Evolutionary conservation across 2,113 vertebrate species (phyloP), one percentile per base, ranked within the genome.

Genomic region (Dromas ardeola): DNA sequence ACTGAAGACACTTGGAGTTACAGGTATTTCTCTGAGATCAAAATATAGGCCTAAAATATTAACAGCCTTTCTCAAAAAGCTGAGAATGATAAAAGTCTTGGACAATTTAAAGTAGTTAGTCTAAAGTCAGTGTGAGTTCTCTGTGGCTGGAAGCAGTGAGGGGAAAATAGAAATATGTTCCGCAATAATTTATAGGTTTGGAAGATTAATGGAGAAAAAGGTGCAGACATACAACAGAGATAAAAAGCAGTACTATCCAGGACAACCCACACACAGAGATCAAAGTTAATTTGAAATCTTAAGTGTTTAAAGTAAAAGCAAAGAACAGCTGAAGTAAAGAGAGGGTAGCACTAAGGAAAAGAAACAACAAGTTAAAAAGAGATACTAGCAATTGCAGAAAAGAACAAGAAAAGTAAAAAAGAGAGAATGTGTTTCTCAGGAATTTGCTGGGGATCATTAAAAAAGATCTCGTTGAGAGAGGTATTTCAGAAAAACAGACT

Each of bases 101-200:
- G 50, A 71, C 12, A 86, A 90, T 84, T 89, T 86, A 71, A 88
- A 94, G 21, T 42, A 86, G 38, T 80, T 78, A 94, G 63, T 84
- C 77, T 83, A 91, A 96, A 95, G 66, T 84, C 95, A 93, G 80
- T 94, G 91, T 88, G 95, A 93, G 77, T 93, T 96, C 73, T 96
- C 72, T 85, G 52, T 72, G 27, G 49, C 7, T 74, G 2, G 76
- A 86, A 94, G 42, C 65, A 79, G 65, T 56, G 77, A 89, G 43
- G 63, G 63, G 47, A 95, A 97, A 95, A 95, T 82, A 90, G 82
- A 90, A 95, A 82, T 71, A 84, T 12, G 49, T 89, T 95, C 87
- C 0, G 11, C 66, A 97, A 96, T 97, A 95, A 97, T 97, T 95
- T 94, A 97, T 95, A 95, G 87, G 71, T 93, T 96, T 94, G 58